Evolutionary conservation across 2,888 invertebrate species (phyloP).

Genomic region (Listrodromus nycthemerus): DNA sequence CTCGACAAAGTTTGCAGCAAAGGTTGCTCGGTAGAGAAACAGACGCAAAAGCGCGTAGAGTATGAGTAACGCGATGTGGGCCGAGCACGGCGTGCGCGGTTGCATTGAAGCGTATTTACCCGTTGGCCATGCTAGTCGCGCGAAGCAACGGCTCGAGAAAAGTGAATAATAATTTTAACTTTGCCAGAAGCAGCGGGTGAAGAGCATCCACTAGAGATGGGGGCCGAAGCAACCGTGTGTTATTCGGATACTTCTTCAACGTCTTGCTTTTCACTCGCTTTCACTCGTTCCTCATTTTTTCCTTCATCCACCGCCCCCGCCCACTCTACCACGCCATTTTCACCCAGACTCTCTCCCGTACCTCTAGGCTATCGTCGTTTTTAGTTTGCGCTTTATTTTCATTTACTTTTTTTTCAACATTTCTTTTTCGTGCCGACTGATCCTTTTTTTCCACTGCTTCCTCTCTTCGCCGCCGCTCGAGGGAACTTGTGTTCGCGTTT

Average conservation of each 20-base stretch:
- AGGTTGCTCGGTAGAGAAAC: not conserved
- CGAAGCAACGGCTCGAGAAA: constrained; percentile 60
- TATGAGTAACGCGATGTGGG: constrained; percentile 41
- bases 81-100: constrained; percentile 27
- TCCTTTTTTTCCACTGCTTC: not conserved
- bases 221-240: constrained; percentile 43
- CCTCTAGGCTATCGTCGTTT: constrained; percentile 52
- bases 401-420: constrained; percentile 16
- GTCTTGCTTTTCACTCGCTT: constrained; percentile 25
- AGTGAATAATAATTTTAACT: constrained; percentile 68
- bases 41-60: not conserved
- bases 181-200: constrained; percentile 58
- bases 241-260: constrained; percentile 43
- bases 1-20: constrained; percentile 43
- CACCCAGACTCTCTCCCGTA: constrained; percentile 31
- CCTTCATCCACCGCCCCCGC: constrained; percentile 8
- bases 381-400: constrained; percentile 2
- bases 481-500: constrained; percentile 16
- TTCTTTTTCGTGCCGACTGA: not conserved
- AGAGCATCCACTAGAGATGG: constrained; percentile 60
- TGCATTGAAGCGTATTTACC: constrained; percentile 66
- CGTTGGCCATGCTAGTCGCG: constrained; percentile 57
- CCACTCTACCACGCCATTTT: constrained; percentile 25
- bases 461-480: constrained; percentile 1
- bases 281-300: constrained; percentile 28